These are phyloP conservation scores for Camponotus pennsylvanicus DNA, from an alignment of 1,140 invertebrate genomes.

Conservation along the genomic window DNA sequence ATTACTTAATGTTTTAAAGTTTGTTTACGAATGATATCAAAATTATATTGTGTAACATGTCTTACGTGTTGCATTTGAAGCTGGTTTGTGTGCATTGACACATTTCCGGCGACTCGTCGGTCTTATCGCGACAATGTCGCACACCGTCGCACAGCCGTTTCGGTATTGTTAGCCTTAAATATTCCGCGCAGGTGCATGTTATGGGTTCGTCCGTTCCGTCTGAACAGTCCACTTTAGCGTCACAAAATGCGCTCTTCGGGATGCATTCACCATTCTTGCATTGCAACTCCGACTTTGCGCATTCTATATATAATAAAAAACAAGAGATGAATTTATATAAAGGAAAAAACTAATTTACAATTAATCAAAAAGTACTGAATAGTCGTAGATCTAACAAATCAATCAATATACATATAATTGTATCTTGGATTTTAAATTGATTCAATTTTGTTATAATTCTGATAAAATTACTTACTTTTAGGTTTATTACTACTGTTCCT, in stretches of 20 bases:
- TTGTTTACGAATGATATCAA: neutral
- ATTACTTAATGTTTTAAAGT: neutral
- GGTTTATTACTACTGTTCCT: constrained; percentile 71
- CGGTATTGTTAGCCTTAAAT: constrained; percentile 89
- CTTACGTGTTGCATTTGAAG: constrained; percentile 86
- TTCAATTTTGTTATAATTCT: neutral
- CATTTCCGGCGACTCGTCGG: constrained; percentile 90
- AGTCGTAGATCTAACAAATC: neutral
- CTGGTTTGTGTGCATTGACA: constrained; percentile 88
- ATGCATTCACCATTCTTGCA: constrained; percentile 90
- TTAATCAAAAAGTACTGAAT: neutral
- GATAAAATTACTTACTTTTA: constrained; percentile 77
- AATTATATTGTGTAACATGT: neutral
- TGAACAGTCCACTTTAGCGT: constrained; percentile 89
- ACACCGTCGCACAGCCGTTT: constrained; percentile 92
- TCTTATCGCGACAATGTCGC: constrained; percentile 92
- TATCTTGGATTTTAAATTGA: neutral
- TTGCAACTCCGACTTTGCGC: constrained; percentile 87
- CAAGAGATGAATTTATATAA: neutral
- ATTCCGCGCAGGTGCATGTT: constrained; percentile 89
- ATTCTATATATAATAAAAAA: constrained; percentile 82
- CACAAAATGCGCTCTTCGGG: constrained; percentile 89
- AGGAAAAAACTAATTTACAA: neutral
- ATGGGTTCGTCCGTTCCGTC: constrained; percentile 91
- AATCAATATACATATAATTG: neutral